Evolutionary conservation across 2,113 vertebrate genomes (phyloP).

Genomic region (Anolis sagrei): DNA sequence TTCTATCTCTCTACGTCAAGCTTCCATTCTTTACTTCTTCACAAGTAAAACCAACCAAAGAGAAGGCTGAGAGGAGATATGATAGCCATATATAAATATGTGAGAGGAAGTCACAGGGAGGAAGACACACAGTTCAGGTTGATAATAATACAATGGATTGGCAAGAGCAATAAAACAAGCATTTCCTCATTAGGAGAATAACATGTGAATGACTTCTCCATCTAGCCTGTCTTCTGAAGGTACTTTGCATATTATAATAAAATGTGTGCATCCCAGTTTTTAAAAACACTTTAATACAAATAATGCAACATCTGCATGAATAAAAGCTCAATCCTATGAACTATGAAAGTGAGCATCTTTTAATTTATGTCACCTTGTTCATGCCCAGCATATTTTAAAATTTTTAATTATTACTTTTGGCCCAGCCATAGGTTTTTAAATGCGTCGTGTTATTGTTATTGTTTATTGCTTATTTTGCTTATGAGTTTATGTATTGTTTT

Average conservation of each 20-base stretch:
- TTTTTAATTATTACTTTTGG: too few relatives aligned
- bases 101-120: too few relatives aligned
- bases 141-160: background rate
- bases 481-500: too few relatives aligned
- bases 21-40: background rate
- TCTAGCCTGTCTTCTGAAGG: too few relatives aligned
- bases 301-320: background rate
- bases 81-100: too few relatives aligned
- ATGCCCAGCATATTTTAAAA: too few relatives aligned
- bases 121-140: background rate
- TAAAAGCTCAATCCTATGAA: background rate
- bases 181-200: too few relatives aligned
- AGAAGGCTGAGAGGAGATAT: too few relatives aligned
- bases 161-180: background rate
- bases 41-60: background rate
- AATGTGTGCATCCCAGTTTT: background rate
- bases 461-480: too few relatives aligned
- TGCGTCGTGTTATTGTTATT: too few relatives aligned
- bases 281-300: background rate
- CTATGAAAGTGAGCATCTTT: background rate
- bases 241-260: background rate
- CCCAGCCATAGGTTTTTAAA: too few relatives aligned
- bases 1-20: background rate
- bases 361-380: background rate
- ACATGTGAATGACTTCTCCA: too few relatives aligned